Conservation (phyloP, 2,113 vertebrate genomes). For the Psephotus haematonotus region DNA sequence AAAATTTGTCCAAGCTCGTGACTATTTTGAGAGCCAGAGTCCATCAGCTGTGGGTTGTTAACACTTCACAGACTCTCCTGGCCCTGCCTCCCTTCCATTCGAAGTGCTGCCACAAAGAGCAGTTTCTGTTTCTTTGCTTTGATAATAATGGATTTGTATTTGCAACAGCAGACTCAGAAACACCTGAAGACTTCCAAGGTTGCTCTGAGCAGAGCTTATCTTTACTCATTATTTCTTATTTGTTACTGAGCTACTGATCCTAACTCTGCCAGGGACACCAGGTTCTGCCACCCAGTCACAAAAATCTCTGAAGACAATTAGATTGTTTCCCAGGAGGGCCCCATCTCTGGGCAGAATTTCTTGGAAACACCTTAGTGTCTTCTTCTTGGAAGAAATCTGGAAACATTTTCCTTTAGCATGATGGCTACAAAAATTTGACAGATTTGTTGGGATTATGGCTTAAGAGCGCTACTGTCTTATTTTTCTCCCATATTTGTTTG, state of each 20-base stretch:
- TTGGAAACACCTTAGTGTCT: background rate
- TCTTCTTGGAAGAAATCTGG: background rate
- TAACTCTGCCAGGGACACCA: background rate
- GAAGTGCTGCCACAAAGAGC: background rate
- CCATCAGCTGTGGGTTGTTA: background rate
- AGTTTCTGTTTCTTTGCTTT: background rate
- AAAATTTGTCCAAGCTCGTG: background rate
- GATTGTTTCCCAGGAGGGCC: background rate
- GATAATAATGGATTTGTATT: constrained; percentile 8
- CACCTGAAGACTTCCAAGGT: constrained; percentile 1
- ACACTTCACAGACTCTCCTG: background rate
- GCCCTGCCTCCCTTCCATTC: background rate
- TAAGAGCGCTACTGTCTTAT: background rate
- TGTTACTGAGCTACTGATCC: background rate
- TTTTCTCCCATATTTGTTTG: background rate
- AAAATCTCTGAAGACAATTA: background rate
- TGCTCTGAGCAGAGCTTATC: background rate
- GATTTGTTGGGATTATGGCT: background rate
- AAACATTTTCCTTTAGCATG: background rate
- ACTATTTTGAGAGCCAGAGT: background rate
- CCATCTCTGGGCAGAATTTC: background rate
- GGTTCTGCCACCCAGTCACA: background rate
- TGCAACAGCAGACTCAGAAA: background rate
- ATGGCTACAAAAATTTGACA: background rate
- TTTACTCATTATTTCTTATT: background rate